Conservation (phyloP, 2,797 vertebrate genomes). For the Ptychobarbus kaznakovi region DNA sequence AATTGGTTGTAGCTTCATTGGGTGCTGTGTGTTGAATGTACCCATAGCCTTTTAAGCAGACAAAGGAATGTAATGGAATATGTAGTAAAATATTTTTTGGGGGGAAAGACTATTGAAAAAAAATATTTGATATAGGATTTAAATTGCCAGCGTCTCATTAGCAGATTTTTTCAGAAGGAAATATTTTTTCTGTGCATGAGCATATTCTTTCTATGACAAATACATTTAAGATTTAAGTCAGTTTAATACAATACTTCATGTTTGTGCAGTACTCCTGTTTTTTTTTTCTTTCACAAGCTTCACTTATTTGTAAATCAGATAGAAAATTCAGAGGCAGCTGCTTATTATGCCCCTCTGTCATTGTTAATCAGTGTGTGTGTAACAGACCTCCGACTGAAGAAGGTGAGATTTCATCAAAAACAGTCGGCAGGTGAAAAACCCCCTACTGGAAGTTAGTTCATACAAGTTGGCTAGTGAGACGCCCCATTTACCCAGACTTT, state of each 20-base stretch:
- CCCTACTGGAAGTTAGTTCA: neutral
- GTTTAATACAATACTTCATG: neutral
- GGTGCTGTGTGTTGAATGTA: neutral
- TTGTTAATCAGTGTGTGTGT: slow-evolving; percentile 9
- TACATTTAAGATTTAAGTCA: neutral
- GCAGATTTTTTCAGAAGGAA: neutral
- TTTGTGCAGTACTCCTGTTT: neutral
- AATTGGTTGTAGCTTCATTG: neutral
- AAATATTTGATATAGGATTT: neutral
- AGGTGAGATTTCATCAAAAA: neutral
- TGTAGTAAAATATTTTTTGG: neutral
- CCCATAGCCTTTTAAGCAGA: neutral
- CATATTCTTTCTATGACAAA: neutral
- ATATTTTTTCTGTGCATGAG: neutral
- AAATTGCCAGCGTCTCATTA: neutral
- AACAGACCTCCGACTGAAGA: neutral
- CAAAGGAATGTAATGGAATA: neutral
- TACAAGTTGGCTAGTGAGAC: neutral
- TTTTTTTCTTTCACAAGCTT: neutral
- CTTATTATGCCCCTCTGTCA: neutral
- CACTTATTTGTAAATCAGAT: neutral
- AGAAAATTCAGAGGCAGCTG: neutral
- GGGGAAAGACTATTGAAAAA: neutral
- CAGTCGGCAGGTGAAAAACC: neutral
- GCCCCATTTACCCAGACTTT: neutral